Evolutionary conservation across 1,140 invertebrate genomes (phyloP), one percentile per base, ranked within the genome.

Genomic region (Eulimnadia texana): DNA sequence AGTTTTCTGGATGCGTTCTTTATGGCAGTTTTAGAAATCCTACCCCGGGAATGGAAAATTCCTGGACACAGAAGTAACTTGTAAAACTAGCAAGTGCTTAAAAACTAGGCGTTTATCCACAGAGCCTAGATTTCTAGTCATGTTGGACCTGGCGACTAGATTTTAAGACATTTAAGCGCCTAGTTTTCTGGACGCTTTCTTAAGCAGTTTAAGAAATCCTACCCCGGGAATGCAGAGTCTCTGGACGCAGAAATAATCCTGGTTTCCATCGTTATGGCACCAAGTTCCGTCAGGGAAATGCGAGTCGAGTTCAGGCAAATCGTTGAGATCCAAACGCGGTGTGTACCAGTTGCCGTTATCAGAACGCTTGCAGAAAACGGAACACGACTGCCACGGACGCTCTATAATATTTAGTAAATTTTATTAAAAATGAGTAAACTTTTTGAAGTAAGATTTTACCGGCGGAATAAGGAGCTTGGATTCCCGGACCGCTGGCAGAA

Each of bases 221-320:
- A 42, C 80, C 72, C 84, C 81, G 0, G 84, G 81, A 25, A 85
- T 69, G 69, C 85, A 88, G 59, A 84, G 80, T 69, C 85, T 83
- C 53, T 85, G 80, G 25, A 82, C 72, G 64, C 86, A 88, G 67
- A 80, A 88, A 70, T 83, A 86, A 67, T 86, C 74, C n/a, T 71
- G 70, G 2, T 69, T 67, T 3, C 74, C 75, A 61, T 85, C 81
- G 64, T 74, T 74, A 68, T 88, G 83, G 66, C 85, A 88, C 84
- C 83, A 86, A 2, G 85, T 88, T 1, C 86, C 86, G 71, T 88
- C 85, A 0, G 86, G 86, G 68, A 86, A 85, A 71, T 86, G 86
- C 0, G 84, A 80, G 65, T 84, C 80, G 3, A 84, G 71, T 3
- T 82, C 83, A 1, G 49, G n/a, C 23, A 82, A 71, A 68, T 83